Conservation (phyloP, 2,888 invertebrate genomes). For the Pollenia amentaria region DNA sequence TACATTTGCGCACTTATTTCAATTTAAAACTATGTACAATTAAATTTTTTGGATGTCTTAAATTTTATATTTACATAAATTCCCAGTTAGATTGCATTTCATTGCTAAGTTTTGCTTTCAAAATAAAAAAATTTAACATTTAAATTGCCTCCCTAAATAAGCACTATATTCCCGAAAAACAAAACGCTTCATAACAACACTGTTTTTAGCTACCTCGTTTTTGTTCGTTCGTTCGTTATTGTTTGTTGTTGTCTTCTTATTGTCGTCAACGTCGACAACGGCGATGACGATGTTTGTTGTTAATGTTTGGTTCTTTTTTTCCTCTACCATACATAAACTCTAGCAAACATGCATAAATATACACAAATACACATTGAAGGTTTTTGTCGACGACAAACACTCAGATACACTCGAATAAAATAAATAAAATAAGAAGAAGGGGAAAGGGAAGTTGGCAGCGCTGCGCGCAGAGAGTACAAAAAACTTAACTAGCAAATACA, state of each 20-base stretch:
- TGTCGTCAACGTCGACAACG: constrained; percentile 49
- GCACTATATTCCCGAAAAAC: neutral
- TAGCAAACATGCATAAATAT: constrained; percentile 60
- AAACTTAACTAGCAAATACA: constrained; percentile 70
- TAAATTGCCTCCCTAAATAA: neutral
- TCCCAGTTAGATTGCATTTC: too few species aligned
- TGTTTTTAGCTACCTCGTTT: constrained; percentile 59
- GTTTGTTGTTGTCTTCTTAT: constrained; percentile 59
- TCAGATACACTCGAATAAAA: neutral
- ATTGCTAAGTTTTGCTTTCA: neutral
- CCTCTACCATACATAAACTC: constrained; percentile 54
- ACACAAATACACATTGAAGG: constrained; percentile 32
- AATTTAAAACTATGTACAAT: too few species aligned
- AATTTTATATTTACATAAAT: too few species aligned
- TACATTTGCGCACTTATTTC: too few species aligned
- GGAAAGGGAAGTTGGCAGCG: constrained; percentile 72
- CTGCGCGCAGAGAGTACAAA: constrained; percentile 71
- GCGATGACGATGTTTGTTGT: constrained; percentile 64
- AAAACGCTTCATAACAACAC: constrained; percentile 44
- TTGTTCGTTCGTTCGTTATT: constrained; percentile 63
- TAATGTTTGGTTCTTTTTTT: constrained; percentile 50
- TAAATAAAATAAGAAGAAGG: constrained; percentile 45
- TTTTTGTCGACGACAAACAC: constrained; percentile 49
- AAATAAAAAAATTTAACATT: neutral
- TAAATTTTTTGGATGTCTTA: too few species aligned